phyloP scores from a whole-genome alignment of 2,113 vertebrate species.

The Gnathonemus echidnorhynchus region DNA sequence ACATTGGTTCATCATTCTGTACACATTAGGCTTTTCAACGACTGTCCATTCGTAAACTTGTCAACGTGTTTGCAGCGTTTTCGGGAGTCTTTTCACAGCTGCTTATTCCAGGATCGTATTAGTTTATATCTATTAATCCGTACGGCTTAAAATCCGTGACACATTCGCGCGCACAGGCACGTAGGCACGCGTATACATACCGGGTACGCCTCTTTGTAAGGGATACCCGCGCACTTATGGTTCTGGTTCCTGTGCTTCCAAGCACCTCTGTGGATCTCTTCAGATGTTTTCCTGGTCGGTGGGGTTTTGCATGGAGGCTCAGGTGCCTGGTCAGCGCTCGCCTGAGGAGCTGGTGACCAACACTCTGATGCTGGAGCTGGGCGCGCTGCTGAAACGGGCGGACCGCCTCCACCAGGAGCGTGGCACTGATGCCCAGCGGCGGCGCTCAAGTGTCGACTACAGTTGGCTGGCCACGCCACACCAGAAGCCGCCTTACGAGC shows the following conservation, averaged over 20 bases:
- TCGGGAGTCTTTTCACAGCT: background rate
- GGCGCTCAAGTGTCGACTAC: constrained; percentile 39
- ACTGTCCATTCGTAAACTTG: background rate
- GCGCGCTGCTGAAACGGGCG: constrained; percentile 29
- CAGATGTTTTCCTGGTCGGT: constrained; percentile 36
- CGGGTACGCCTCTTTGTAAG: background rate
- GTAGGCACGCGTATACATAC: background rate
- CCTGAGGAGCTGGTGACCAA: constrained; percentile 37
- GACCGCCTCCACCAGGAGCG: constrained; percentile 35
- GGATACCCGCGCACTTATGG: background rate
- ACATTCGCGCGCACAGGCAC: background rate
- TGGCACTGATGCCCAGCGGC: constrained; percentile 23
- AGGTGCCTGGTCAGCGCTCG: constrained; percentile 18
- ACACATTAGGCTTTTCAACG: background rate
- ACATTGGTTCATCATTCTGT: background rate
- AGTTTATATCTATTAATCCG: background rate
- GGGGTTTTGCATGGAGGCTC: constrained; percentile 20
- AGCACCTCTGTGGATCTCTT: background rate
- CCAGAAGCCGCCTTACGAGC: constrained; percentile 27
- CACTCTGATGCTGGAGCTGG: constrained; percentile 43
- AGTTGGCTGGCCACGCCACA: constrained; percentile 35
- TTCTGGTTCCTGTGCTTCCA: too few relatives aligned
- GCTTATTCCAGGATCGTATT: background rate
- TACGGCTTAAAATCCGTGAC: background rate
- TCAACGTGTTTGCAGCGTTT: background rate